Base-by-base conservation (phyloP, 2,113 vertebrate species). In the Kryptolebias marmoratus region DNA sequence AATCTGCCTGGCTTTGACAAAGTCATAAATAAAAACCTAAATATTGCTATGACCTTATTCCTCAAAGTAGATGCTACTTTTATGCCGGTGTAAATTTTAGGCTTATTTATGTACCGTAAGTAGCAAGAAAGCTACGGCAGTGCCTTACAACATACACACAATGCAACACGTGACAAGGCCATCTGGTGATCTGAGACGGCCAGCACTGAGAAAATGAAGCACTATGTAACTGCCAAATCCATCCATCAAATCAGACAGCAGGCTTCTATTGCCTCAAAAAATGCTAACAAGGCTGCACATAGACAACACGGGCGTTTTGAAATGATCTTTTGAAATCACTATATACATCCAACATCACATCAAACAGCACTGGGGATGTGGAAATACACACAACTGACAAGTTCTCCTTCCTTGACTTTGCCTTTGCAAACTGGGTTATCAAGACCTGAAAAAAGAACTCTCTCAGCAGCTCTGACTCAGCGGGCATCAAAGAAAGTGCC, bases 401-500 rank as follows among this genome's bases (percentile, higher is more conserved):
- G 50, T 77, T 88, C 72, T 73, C 73, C 72, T 88, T 80, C 71
- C 55, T 81, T 82, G 71, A 84, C 84, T 87, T 90, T 82, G 73
- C 47, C 31, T 83, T 73, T 73, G 56, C 50, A 86, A 87, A 88
- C 73, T 87, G 61, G 78, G 66, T 86, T 86, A 82, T 79, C 49
- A 73, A 77, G 67, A 71, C 49, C 61, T 75, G 28, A 69, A 78
- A 77, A 85, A 79, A 72, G 11, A 82, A 75, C 68, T 54, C 18
- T 60, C 72, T 77, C 80, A 82, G 77, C 75, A 89, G 68, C 81
- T 75, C 66, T 73, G 68, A 79, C 79, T 83, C 73, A 82, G 83
- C 44, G 39, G 71, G 77, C 73, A 86, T 90, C 82, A 90, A 87
- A 90, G 73, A 65, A 65, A 91, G 63, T 73, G 87, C 90, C 86